phyloP scores from a whole-genome alignment of 2,797 vertebrate genomes.

The Psittacula echo region DNA sequence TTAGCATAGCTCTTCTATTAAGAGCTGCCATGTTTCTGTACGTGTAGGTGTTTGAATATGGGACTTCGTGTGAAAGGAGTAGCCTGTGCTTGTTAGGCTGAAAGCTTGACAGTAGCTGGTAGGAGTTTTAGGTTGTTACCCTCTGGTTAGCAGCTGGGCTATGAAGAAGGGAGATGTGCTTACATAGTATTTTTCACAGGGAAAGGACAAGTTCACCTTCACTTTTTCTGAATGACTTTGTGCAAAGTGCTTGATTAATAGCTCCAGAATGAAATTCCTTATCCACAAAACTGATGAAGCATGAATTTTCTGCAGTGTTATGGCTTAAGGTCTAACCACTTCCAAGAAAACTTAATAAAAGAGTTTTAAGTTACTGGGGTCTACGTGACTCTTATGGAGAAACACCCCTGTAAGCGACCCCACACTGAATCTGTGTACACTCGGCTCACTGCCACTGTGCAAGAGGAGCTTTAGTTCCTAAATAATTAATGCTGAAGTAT shows the following conservation, averaged over 20 bases:
- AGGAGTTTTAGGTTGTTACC: neutral
- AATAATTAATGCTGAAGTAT: neutral
- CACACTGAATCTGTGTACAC: neutral
- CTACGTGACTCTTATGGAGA: neutral
- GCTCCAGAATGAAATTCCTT: slow-evolving; percentile 37
- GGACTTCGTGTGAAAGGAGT: neutral
- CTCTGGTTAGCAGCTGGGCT: neutral
- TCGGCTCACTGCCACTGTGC: neutral
- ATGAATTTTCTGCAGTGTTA: slow-evolving; percentile 31
- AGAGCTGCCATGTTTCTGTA: neutral
- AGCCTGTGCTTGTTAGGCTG: neutral
- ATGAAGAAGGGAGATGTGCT: neutral
- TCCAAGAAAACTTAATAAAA: slow-evolving; percentile 31
- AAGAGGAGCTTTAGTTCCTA: neutral
- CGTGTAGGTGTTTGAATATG: neutral
- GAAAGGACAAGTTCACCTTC: slow-evolving; percentile 38
- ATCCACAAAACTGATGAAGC: slow-evolving; percentile 53
- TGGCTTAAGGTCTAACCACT: slow-evolving; percentile 21
- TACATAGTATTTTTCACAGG: neutral
- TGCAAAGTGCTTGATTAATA: slow-evolving; percentile 39
- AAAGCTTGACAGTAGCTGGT: neutral
- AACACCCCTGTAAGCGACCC: neutral
- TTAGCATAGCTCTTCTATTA: neutral
- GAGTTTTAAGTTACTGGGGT: neutral
- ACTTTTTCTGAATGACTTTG: slow-evolving; percentile 38